Base-by-base conservation (phyloP, 2,113 vertebrate species). In the Chlorodrepanis virens region DNA sequence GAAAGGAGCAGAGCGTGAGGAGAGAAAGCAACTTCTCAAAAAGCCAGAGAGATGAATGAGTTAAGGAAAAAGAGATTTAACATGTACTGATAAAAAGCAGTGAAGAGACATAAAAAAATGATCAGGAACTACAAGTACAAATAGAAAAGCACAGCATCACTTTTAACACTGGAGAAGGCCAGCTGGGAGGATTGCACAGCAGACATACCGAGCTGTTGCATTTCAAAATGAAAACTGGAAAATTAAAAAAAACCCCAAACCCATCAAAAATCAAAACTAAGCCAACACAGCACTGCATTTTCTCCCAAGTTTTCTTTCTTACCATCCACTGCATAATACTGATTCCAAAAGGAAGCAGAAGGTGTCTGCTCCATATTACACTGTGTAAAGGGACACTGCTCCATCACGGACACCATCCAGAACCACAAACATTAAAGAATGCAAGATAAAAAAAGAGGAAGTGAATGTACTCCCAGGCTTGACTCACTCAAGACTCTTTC, bases 11-110 rank as follows among this genome's bases (percentile, higher is more conserved):
- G n/a, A 64, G 52, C n/a, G 74, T 28, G 39, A 54, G 8, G 60
- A 61, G 11, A 93, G 37, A 90, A 84, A 84, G 42, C 39, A 52
- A 33, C 1, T 2, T 82, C 70, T 77, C 0, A 0, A 90, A 89
- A 85, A 94, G 39, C 10, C 52, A 70, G 54, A 82, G 93, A 67
- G 59, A 91, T 70, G 39, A 90, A 72, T 25, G 54, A 89, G 75
- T 91, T 83, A 94, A 93, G 47, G 59, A 70, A 88, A 92, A 74
- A 50, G 39, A 90, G 68, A 93, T 91, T 93, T 77, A 94, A 94
- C 42, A 42, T 6, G 20, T 52, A 77, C 79, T 83, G 88, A 93
- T 83, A 93, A 59, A 94, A 95, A 86, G 35, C n/a, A 91, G 59
- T 44, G 39, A 89, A 57, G 29, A 80, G 57, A 84, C 69, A 88